A percentile compares a stretch with the other conserved stretches of the same genome.
These are phyloP conservation scores for Rhynchotus rufescens DNA, from an alignment of 2,797 vertebrate species.

Conservation along the genomic window DNA sequence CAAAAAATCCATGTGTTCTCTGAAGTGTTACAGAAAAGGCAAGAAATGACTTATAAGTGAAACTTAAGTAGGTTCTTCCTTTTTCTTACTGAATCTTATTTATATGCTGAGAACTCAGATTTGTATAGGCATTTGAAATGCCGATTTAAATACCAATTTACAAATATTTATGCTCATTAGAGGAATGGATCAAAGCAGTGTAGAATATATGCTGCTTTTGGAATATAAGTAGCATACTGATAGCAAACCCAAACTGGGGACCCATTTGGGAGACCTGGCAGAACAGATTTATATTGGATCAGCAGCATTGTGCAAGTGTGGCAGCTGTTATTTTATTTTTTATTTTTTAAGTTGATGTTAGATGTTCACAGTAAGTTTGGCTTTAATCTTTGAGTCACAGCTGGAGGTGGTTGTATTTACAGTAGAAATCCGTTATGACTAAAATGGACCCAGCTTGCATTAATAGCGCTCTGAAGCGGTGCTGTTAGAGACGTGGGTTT, in stretches of 20 bases:
- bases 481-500: neutral
- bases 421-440: neutral
- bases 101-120: neutral
- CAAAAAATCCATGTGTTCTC: neutral
- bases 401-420: neutral
- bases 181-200: neutral
- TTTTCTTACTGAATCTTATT: neutral
- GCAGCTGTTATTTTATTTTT: fast-evolving
- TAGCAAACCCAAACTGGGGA: neutral
- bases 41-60: neutral
- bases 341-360: neutral
- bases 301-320: neutral
- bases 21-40: neutral
- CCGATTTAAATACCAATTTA: too few species aligned
- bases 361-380: neutral
- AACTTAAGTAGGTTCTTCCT: neutral
- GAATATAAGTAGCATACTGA: neutral
- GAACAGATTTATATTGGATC: neutral
- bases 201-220: neutral
- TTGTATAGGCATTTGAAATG: neutral
- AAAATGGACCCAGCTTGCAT: neutral
- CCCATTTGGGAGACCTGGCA: neutral
- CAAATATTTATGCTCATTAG: neutral
- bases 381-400: neutral
- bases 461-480: neutral